Evolutionary conservation across 2,797 vertebrate species (phyloP).

Genomic region (Lepilemur septentrionalis): DNA sequence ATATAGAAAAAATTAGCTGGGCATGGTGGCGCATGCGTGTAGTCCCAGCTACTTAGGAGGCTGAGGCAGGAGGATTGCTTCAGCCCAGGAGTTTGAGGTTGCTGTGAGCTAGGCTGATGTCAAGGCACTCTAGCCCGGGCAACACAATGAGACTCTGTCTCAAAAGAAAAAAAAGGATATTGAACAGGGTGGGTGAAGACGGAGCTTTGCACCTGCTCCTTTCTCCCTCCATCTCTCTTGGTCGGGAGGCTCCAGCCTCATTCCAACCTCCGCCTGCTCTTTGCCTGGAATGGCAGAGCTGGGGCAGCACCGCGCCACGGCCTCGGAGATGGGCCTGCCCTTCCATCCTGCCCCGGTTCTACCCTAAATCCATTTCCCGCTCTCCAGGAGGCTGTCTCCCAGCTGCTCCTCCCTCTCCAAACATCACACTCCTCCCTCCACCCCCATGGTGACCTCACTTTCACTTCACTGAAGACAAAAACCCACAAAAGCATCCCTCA

Average conservation of each 20-base stretch:
- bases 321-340: rapidly evolving
- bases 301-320: rapidly evolving
- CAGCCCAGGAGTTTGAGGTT: too few relatives aligned
- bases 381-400: too few relatives aligned
- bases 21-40: too few relatives aligned
- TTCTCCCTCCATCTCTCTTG: too few relatives aligned
- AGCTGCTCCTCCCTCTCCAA: neutral
- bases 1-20: too few relatives aligned
- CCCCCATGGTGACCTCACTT: rapidly evolving
- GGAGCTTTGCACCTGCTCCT: neutral
- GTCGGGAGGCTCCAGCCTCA: neutral
- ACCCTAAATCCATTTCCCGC: neutral
- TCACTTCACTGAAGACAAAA: neutral
- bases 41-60: too few relatives aligned
- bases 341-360: rapidly evolving
- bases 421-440: rapidly evolving
- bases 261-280: neutral
- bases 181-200: rapidly evolving
- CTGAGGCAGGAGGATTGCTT: too few relatives aligned
- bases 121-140: too few relatives aligned
- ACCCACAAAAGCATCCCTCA: neutral
- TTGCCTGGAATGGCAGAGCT: neutral
- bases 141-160: too few relatives aligned
- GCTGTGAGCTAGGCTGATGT: too few relatives aligned
- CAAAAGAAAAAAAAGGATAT: neutral